These are phyloP conservation scores for Neomonachus schauinslandi DNA, from an alignment of 2,113 vertebrate species.

Conservation along the genomic window DNA sequence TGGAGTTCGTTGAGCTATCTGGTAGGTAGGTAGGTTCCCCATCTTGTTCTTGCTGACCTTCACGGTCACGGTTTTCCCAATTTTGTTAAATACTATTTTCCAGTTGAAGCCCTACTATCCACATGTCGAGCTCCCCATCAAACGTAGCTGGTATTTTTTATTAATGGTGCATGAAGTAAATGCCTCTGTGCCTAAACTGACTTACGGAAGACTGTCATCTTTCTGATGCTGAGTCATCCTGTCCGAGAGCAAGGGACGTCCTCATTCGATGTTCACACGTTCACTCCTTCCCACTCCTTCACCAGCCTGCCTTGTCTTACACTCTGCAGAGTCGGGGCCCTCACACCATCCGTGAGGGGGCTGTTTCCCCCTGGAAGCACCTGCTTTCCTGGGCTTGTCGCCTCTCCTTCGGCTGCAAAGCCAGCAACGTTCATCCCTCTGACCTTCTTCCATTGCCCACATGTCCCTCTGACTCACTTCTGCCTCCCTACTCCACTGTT, in stretches of 20 bases:
- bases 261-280: neutral
- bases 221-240: neutral
- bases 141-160: no score
- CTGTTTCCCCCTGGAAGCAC: neutral
- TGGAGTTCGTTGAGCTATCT: neutral
- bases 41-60: fast-evolving
- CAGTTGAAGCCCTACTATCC: fast-evolving
- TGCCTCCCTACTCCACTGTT: no score
- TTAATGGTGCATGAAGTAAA: no score
- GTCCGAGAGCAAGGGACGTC: neutral
- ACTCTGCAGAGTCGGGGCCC: neutral
- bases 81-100: neutral
- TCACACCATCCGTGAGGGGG: no score
- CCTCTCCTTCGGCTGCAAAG: neutral
- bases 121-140: no score
- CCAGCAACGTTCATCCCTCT: no score
- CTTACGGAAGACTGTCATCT: neutral
- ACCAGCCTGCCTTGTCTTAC: neutral
- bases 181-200: neutral
- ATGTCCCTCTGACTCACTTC: neutral
- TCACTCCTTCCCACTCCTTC: no score
- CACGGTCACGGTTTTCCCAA: neutral
- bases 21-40: fast-evolving
- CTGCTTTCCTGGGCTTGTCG: neutral
- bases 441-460: neutral